Evolutionary conservation across 2,888 invertebrate species (phyloP), one percentile per base, ranked within the genome.

Genomic region (Lochmaea capreae): DNA sequence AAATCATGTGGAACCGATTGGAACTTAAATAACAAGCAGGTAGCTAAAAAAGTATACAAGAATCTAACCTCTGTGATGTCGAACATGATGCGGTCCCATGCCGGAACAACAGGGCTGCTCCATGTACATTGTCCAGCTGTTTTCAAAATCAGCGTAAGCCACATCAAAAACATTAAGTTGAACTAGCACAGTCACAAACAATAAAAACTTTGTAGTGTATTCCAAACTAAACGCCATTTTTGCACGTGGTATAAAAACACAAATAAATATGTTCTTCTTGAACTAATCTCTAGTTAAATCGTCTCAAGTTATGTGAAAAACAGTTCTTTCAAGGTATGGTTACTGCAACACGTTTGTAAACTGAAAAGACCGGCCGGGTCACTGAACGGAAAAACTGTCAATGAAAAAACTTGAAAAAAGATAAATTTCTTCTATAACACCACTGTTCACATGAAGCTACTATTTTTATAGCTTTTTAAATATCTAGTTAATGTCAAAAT

Each of bases 61-160:
- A 71, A 54, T 67, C 76, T 52, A 67, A 88, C 92, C 91, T 91
- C 91, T 89, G 79, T 92, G 91, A 85, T 92, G 92, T 76, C 92
- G 86, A 76, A 92, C 89, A 73, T 91, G 90, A 83, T 91, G 91
- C 73, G 89, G 87, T 72, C 84, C 85, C 67, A 88, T 88, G 58
- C 90, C 89, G 72, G 90, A 88, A 86, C 92, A 92, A 85, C 92
- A 92, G 61, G 91, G 91, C 85, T 91, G 90, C 87, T 92, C 92
- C 88, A 90, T 90, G 85, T 89, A 92, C 81, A 91, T 89, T 61
- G 90, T 91, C 91, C 91, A 91, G 82, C 90, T 91, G 87, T 91
- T 91, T 79, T 89, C 91, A 86, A 88, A 87, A 79, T 87, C 91
- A 80, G 88, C 89, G 81, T 77, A 78, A 57, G 83, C 85, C 71